Percentiles rank a stretch among this genome's conserved stretches.
These are phyloP conservation scores for Rhamnusium bicolor DNA, from an alignment of 2,888 invertebrate species.

Conservation along the genomic window DNA sequence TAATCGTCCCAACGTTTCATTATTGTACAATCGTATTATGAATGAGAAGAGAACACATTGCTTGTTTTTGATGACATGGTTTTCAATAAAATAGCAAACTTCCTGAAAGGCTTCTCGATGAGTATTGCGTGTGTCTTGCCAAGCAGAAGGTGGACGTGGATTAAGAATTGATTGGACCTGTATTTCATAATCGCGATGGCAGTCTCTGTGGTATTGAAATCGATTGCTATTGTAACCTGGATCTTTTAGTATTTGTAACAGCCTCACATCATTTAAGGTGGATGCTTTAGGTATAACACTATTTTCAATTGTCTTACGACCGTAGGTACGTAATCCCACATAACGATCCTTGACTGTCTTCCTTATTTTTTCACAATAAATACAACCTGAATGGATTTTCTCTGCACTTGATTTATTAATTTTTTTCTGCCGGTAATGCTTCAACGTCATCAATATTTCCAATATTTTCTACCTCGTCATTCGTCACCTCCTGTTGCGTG, in stretches of 20 bases:
- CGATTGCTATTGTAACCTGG: background rate
- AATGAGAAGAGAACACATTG: background rate
- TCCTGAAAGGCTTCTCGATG: constrained; percentile 15
- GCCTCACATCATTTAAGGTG: constrained; percentile 1
- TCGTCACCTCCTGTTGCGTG: no score
- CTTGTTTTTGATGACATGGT: background rate
- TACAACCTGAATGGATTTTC: no score
- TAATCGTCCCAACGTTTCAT: background rate
- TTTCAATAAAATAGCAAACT: background rate
- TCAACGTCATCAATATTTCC: no score
- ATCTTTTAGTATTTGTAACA: constrained; percentile 12
- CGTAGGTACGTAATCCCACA: background rate
- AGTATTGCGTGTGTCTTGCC: constrained; percentile 8
- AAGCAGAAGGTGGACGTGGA: constrained; percentile 21
- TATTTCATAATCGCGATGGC: constrained; percentile 22
- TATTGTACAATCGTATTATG: background rate
- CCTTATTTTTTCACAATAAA: no score
- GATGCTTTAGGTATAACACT: constrained; percentile 2
- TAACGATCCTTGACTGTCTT: no score
- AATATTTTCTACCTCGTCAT: no score
- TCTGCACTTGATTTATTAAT: no score
- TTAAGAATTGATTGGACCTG: constrained; percentile 13
- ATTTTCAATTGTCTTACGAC: background rate
- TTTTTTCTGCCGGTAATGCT: no score
- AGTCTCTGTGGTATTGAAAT: constrained; percentile 21